Conservation (phyloP, 2,888 invertebrate genomes). For the Koerneria pararmatus region DNA sequence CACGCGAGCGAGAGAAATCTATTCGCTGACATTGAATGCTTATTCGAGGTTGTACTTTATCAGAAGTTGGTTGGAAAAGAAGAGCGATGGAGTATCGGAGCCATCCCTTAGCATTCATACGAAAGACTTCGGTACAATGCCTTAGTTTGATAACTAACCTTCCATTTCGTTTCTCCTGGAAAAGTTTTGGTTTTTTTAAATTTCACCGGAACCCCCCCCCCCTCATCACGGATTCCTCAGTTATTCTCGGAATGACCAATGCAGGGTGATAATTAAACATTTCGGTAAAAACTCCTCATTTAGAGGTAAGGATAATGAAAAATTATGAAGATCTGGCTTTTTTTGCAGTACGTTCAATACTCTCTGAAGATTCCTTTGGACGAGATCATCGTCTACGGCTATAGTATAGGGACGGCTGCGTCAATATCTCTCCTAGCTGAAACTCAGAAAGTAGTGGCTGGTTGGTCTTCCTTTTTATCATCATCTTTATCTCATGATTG, state of each 20-base stretch:
- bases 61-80: conserved; percentile 6
- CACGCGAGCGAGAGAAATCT: conserved; percentile 33
- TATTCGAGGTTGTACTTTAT: conserved; percentile 39
- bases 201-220: too few species aligned
- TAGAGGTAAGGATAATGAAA: neutral
- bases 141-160: too few species aligned
- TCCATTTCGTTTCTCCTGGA: too few species aligned
- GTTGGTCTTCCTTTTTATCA: too few species aligned
- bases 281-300: too few species aligned
- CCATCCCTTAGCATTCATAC: too few species aligned
- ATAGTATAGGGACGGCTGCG: conserved; percentile 43
- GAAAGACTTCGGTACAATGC: too few species aligned
- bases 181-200: neutral
- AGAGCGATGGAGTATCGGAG: too few species aligned
- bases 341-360: conserved; percentile 30
- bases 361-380: conserved; percentile 29
- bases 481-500: too few species aligned
- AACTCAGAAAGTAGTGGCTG: conserved; percentile 15
- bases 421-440: conserved; percentile 30
- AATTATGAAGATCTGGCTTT: neutral
- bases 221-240: too few species aligned
- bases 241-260: too few species aligned
- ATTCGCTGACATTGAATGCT: conserved; percentile 41
- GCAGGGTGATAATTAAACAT: too few species aligned
- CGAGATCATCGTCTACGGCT: conserved; percentile 39